Percentiles rank a stretch among this genome's conserved stretches.
phyloP scores from a whole-genome alignment of 1,140 invertebrate species.

The Goniozus legneri region DNA sequence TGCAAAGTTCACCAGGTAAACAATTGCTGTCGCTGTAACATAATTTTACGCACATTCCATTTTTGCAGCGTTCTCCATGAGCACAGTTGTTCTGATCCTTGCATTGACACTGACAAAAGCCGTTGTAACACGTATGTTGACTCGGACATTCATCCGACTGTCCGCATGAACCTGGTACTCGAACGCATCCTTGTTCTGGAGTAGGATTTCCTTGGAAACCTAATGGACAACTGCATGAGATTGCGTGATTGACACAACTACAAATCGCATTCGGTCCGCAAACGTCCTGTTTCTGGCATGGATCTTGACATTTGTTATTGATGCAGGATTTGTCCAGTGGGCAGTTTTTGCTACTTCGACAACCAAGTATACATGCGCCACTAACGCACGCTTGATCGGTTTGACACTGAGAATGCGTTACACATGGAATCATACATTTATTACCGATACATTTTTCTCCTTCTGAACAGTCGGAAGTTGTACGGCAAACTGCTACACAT shows the following conservation, averaged over 20 bases:
- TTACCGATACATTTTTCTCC: slow-evolving; percentile 78
- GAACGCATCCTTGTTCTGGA: slow-evolving; percentile 82
- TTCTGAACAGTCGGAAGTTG: slow-evolving; percentile 71
- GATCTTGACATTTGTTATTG: slow-evolving; percentile 79
- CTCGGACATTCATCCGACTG: slow-evolving; percentile 66
- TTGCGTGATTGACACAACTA: slow-evolving; percentile 66
- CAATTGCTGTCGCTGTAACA: slow-evolving; percentile 88
- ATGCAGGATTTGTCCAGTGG: slow-evolving; percentile 71
- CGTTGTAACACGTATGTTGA: slow-evolving; percentile 70
- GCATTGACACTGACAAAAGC: slow-evolving; percentile 74
- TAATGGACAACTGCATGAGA: slow-evolving; percentile 72
- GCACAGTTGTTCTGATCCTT: slow-evolving; percentile 69
- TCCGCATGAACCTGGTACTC: slow-evolving; percentile 66
- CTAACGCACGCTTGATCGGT: slow-evolving; percentile 74
- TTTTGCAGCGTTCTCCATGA: slow-evolving; percentile 76
- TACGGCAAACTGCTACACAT: slow-evolving; percentile 78
- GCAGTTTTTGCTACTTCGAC: slow-evolving; percentile 79
- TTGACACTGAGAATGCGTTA: slow-evolving; percentile 76
- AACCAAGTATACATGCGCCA: slow-evolving; percentile 77
- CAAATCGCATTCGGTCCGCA: slow-evolving; percentile 85
- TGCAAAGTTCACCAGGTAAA: slow-evolving; percentile 81
- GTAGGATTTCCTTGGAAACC: slow-evolving; percentile 85
- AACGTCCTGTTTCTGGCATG: slow-evolving; percentile 69
- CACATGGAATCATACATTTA: slow-evolving; percentile 74
- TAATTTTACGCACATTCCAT: slow-evolving; percentile 76